Conservation (phyloP, 2,888 invertebrate species). For the Zygothrica quintamaculata region DNA sequence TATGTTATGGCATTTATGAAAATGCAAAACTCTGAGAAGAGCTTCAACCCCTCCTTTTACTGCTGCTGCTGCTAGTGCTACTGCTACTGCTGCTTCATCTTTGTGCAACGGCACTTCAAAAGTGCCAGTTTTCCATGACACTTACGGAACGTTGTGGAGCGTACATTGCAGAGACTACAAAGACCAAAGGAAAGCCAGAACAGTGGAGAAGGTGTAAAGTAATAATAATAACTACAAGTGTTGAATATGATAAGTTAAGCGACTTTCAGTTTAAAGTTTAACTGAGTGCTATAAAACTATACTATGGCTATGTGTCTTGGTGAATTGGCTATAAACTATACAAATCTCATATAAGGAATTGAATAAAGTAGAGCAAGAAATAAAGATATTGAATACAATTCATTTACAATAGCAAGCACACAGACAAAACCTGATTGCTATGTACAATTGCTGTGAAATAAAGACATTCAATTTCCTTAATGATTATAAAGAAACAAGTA, state of each 20-base stretch:
- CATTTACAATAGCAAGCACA: background rate
- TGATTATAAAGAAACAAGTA: slow-evolving; percentile 18
- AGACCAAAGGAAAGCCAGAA: background rate
- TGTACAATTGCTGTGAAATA: slow-evolving; percentile 1
- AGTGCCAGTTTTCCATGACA: slow-evolving; percentile 49
- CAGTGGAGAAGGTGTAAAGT: slow-evolving; percentile 19
- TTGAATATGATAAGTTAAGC: slow-evolving; percentile 42
- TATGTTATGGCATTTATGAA: slow-evolving; percentile 75
- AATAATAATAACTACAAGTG: slow-evolving; percentile 43
- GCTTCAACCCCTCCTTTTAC: background rate
- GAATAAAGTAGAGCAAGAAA: background rate
- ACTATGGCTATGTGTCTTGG: background rate
- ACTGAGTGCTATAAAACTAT: slow-evolving; percentile 14
- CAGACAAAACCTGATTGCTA: slow-evolving; percentile 13
- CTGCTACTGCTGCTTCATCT: slow-evolving; percentile 19
- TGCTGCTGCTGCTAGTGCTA: slow-evolving; percentile 8
- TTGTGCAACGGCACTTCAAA: slow-evolving; percentile 63
- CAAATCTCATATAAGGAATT: no score
- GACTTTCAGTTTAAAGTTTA: slow-evolving; percentile 5
- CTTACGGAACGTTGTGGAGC: slow-evolving; percentile 17
- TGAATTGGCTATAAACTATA: no score
- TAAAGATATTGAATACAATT: no score
- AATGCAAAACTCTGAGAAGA: slow-evolving; percentile 63
- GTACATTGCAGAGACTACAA: slow-evolving; percentile 3
- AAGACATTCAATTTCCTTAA: slow-evolving; percentile 57